Evolutionary conservation across 2,113 vertebrate species (phyloP), one percentile per base, ranked within the genome.

Genomic region (Jaculus jaculus): DNA sequence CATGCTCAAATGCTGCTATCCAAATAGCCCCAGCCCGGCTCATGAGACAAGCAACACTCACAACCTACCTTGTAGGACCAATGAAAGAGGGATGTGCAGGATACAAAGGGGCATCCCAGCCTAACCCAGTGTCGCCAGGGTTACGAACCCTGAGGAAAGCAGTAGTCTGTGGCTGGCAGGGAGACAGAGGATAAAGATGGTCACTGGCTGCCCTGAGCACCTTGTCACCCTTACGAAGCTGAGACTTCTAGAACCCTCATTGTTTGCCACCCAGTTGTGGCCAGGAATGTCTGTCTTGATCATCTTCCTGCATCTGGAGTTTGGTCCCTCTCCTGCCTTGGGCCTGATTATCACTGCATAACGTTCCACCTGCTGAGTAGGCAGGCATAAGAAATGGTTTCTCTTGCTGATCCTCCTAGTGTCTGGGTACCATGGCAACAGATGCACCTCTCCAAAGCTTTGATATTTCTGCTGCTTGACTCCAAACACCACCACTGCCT

Each of bases 341-440:
- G 28, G 47, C 23, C 42, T 71, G 24, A 10, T 51, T 37, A 7
- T 47, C 6, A 8, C 10, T 37, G 3, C 4, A 1, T 5, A 58
- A 8, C 0, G 5, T 32, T n/a, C 73, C 66, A 87, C 54, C 81
- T 61, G 39, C 32, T 4, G 37, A 68, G 75, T 24, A 78, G 24
- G 20, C 24, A 2, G 1, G 23, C 42, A 7, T 72, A 66, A 16
- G 37, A 58, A 47, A 13, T 42, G 32, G 39, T 63, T 47, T 80
- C 34, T 89, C 11, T 20, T 2, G 1, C 78, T 68, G 26, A 58
- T 77, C 69, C 65, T 82, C 34, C 79, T 28, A 39, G 34, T 86
- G 2, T 30, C 39, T 32, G 42, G 88, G 60, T 84, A 80, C 75
- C 89, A 89, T 63, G 80, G 80, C 72, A 89, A 89, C 58, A 69